Evolutionary conservation across 2,797 vertebrate genomes (phyloP).

Genomic region (Myotis myotis): DNA sequence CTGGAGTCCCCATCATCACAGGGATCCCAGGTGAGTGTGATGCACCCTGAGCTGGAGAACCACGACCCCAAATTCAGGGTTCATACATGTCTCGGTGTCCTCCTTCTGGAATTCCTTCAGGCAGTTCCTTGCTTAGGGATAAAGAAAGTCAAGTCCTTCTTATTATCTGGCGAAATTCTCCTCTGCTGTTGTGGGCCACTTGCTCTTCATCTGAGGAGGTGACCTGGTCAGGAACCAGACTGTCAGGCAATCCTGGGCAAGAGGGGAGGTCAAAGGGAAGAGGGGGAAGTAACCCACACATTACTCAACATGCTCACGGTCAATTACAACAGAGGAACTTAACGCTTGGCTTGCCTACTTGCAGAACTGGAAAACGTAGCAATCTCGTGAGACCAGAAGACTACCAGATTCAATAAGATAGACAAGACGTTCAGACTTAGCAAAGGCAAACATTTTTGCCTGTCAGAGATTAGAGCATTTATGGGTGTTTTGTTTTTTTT

Average conservation of each 20-base stretch:
- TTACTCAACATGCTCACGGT: constrained; percentile 73
- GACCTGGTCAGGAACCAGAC: constrained; percentile 54
- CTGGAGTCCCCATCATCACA: background rate
- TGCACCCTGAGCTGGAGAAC: background rate
- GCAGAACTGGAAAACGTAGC: constrained; percentile 47
- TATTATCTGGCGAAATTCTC: constrained; percentile 41
- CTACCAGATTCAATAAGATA: constrained; percentile 16
- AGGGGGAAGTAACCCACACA: constrained; percentile 51
- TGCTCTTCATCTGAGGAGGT: constrained; percentile 59
- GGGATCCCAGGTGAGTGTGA: background rate
- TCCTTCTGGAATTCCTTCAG: constrained; percentile 48
- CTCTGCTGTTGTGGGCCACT: background rate
- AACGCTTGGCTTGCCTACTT: constrained; percentile 66
- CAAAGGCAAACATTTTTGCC: constrained; percentile 40
- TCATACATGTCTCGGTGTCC: background rate
- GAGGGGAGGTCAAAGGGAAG: constrained; percentile 68
- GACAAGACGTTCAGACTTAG: background rate
- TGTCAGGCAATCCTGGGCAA: constrained; percentile 65
- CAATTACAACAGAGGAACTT: constrained; percentile 72
- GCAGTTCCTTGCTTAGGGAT: constrained; percentile 51
- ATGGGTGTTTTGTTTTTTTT: background rate
- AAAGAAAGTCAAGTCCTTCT: constrained; percentile 59
- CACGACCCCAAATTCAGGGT: background rate
- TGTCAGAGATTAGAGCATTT: background rate
- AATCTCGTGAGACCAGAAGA: constrained; percentile 47